Conservation (phyloP, 2,113 vertebrate genomes). For the Anoura caudifer region DNA sequence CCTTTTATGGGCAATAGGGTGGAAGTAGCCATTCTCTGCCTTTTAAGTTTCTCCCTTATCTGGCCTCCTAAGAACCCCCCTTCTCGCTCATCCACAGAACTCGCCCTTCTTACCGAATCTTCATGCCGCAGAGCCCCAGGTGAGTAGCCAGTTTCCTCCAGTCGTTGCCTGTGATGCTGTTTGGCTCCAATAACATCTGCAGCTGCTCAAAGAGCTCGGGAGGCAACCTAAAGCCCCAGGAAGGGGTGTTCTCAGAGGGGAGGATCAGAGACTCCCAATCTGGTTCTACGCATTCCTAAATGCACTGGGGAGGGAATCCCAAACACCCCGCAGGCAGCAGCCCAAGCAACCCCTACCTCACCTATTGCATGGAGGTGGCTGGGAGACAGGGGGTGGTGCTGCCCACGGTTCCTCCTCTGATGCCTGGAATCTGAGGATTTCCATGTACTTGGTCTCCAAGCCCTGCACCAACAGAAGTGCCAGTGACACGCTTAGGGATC, state of each 20-base stretch:
- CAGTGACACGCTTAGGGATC: not conserved
- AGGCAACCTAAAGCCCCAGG: not conserved
- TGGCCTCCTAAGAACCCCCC: not conserved
- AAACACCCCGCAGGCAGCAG: not conserved
- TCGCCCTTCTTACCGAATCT: not conserved
- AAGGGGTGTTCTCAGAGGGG: not conserved
- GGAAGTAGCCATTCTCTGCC: not conserved
- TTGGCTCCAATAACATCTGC: conserved; percentile 19
- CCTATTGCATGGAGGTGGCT: conserved; percentile 58
- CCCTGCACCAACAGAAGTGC: conserved; percentile 39
- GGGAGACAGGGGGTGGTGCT: not conserved
- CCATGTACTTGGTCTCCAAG: conserved; percentile 73
- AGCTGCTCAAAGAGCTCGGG: conserved; percentile 45
- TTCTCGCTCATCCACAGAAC: accelerated
- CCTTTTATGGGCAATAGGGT: not conserved
- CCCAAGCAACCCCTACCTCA: not conserved
- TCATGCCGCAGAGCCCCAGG: not conserved
- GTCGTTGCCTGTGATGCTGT: conserved; percentile 18
- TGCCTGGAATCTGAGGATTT: conserved; percentile 71
- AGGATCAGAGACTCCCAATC: not conserved
- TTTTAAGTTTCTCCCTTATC: not conserved
- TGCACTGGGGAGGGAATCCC: not conserved
- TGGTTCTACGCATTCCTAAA: not conserved
- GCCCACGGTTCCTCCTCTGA: conserved; percentile 63
- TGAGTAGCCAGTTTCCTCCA: conserved; percentile 49